phyloP scores from a whole-genome alignment of 2,888 invertebrate species.

The Sinopyrophorus schimmeli region DNA sequence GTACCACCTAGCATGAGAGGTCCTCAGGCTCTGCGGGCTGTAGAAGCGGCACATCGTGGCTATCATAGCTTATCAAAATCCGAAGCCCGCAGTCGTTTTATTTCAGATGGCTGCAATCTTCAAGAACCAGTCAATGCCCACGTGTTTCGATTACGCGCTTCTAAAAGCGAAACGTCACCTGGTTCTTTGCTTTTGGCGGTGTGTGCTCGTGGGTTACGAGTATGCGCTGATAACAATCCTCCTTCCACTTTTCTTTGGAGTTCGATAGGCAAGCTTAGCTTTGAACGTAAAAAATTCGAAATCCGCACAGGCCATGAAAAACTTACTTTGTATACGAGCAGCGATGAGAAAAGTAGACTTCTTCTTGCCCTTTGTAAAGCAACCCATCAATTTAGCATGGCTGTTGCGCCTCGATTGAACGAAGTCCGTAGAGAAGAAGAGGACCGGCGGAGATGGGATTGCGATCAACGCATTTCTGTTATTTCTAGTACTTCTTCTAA shows the following conservation, averaged over 20 bases:
- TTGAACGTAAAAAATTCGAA: slow-evolving; percentile 97
- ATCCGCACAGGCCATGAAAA: slow-evolving; percentile 88
- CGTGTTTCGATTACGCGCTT: slow-evolving; percentile 72
- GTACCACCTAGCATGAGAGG: slow-evolving; percentile 71
- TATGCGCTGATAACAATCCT: slow-evolving; percentile 74
- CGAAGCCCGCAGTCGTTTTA: slow-evolving; percentile 86
- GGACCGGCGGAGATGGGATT: slow-evolving; percentile 62
- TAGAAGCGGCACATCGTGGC: slow-evolving; percentile 81
- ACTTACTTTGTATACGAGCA: slow-evolving; percentile 86
- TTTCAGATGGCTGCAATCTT: slow-evolving; percentile 82
- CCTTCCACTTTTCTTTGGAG: slow-evolving; percentile 89
- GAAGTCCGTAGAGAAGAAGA: slow-evolving; percentile 84
- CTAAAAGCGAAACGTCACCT: slow-evolving; percentile 73
- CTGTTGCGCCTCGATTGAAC: slow-evolving; percentile 80
- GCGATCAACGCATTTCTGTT: slow-evolving; percentile 58
- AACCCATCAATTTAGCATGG: slow-evolving; percentile 95
- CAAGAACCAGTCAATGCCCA: slow-evolving; percentile 91
- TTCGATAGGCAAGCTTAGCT: slow-evolving; percentile 91
- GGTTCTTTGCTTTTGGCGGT: slow-evolving; percentile 88
- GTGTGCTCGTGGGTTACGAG: slow-evolving; percentile 89
- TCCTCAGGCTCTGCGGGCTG: slow-evolving; percentile 59
- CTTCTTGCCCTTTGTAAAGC: slow-evolving; percentile 71
- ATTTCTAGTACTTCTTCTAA: slow-evolving; percentile 95
- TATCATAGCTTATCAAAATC: slow-evolving; percentile 73
- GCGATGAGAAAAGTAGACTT: slow-evolving; percentile 88